Evolutionary conservation across 1,140 invertebrate species (phyloP).

Genomic region (Cepaea nemoralis): DNA sequence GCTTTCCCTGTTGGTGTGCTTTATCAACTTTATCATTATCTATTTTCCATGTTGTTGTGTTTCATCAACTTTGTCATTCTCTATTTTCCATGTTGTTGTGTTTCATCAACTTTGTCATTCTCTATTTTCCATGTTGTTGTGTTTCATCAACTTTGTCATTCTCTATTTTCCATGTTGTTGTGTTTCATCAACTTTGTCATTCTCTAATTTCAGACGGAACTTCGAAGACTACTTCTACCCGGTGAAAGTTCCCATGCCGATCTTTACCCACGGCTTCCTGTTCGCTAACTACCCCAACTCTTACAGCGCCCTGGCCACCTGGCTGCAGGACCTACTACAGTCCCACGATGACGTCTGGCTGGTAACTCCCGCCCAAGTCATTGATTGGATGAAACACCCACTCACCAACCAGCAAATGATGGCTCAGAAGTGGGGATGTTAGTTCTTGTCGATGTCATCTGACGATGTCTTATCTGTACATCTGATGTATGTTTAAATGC

Average conservation of each 20-base stretch:
- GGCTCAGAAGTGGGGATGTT: slow-evolving; percentile 24
- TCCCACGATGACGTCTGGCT: slow-evolving; percentile 4
- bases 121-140: too few species aligned
- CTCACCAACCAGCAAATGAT: slow-evolving; percentile 20
- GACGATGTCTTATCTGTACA: too few species aligned
- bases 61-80: too few species aligned
- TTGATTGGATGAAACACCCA: slow-evolving; percentile 29
- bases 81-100: too few species aligned
- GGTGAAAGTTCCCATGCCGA: slow-evolving; percentile 22
- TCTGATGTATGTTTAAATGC: too few species aligned
- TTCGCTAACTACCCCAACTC: neutral
- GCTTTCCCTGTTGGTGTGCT: too few species aligned
- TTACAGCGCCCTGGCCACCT: neutral
- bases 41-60: too few species aligned
- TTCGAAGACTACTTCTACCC: slow-evolving; percentile 11
- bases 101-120: too few species aligned
- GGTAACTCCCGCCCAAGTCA: slow-evolving; percentile 22
- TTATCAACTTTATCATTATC: too few species aligned
- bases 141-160: too few species aligned
- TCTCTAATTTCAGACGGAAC: neutral
- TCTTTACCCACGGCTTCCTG: slow-evolving; percentile 22
- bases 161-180: too few species aligned
- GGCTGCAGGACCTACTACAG: neutral
- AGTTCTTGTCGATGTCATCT: neutral
- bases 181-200: too few species aligned